Base-by-base conservation (phyloP, 2,888 invertebrate genomes). In the Papilio gigon region DNA sequence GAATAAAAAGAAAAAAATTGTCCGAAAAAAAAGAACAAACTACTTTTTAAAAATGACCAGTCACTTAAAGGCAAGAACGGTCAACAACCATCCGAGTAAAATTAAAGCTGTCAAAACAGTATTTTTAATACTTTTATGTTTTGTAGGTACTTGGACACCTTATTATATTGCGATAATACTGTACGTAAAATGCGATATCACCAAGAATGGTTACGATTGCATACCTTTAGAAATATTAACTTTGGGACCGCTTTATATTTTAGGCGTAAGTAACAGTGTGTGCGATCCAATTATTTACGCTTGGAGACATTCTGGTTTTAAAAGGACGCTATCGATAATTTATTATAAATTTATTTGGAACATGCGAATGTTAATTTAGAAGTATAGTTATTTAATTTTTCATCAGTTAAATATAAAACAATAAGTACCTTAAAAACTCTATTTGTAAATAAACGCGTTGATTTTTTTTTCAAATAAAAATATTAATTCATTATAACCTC, bases 301-400 rank as follows among this genome's bases (percentile, higher is more conserved):
- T 0, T 94, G 94, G 94, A 93, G 94, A 89, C 94, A 94, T 80
- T 93, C 93, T 53, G 94, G 94, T 1, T 94, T 94, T 72, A 87
- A 93, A 73, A 81, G 78, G 9, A 91, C 89, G 27, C 75, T 92
- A 6, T 84, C 80, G 62, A 88, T 84, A 74, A 84, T 91, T 60
- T 84, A 88, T 64, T 77, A 78, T 73, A 84, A 80, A 68, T 84
- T 77, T 73, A 71, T 82, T 27, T 75, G 77, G 25, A 80, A 80
- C 22, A 64, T 70, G 40, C 70, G 70, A 60, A 64, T 68, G 17
- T 37, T 42, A 58, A 44, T 42, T 11, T 50, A 50, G 27, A 47
- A 12, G 4, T 40, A 40, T 40, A n/a, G n/a, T 35, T 35, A 37
- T 37, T 35, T 35, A 12, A 27, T 22, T 33, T 47, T 12, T n/a